These are phyloP conservation scores for Acridotheres tristis DNA, from an alignment of 2,797 vertebrate species.

Conservation along the genomic window DNA sequence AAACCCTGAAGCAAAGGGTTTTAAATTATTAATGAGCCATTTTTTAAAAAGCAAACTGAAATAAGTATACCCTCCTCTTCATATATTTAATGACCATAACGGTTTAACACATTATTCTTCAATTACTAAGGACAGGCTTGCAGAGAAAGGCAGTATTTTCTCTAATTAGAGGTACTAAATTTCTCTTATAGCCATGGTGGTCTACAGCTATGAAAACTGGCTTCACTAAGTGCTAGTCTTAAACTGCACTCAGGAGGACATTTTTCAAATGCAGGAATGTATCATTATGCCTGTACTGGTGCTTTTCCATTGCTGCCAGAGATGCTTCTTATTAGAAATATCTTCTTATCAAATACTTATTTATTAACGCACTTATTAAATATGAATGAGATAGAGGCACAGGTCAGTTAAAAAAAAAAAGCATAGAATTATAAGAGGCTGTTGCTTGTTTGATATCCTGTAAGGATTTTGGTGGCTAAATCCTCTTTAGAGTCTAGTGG, in stretches of 20 bases:
- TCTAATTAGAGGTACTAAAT: constrained; percentile 41
- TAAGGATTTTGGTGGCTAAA: background rate
- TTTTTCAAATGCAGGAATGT: background rate
- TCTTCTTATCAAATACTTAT: background rate
- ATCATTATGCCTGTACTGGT: background rate
- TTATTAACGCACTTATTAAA: background rate
- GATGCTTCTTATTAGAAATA: background rate
- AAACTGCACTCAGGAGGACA: background rate
- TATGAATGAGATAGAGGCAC: background rate
- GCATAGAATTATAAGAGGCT: background rate
- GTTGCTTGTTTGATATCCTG: background rate
- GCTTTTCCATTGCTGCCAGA: background rate
- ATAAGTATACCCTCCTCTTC: constrained; percentile 14
- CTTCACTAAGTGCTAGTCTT: background rate
- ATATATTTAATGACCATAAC: constrained; percentile 36
- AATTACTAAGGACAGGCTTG: constrained; percentile 41
- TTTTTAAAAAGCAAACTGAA: constrained; percentile 44
- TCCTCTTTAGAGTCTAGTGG: background rate
- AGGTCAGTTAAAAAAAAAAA: background rate
- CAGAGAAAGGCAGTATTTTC: constrained; percentile 26
- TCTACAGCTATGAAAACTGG: background rate
- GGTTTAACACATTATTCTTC: constrained; percentile 47
- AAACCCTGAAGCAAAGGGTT: constrained; percentile 24
- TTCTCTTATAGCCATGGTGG: background rate
- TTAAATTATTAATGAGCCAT: constrained; percentile 47